Conservation (phyloP, 2,113 vertebrate species). For the Hipposideros armiger region DNA sequence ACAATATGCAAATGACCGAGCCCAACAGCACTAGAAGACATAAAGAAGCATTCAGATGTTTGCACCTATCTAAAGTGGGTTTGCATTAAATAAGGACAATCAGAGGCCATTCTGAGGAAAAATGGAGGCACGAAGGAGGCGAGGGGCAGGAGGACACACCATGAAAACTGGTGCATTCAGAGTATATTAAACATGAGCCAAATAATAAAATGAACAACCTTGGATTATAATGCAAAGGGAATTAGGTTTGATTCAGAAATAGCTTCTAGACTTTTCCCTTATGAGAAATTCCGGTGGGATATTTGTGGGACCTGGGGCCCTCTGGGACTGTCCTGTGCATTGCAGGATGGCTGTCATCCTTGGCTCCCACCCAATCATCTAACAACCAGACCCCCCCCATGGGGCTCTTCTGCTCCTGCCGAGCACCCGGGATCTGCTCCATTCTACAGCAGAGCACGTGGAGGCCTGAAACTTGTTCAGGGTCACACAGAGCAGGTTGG, state of each 20-base stretch:
- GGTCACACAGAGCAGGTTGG: neutral
- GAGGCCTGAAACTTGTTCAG: neutral
- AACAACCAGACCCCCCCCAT: neutral
- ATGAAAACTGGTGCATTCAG: neutral
- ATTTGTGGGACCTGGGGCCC: neutral
- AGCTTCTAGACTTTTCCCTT: neutral
- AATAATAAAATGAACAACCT: neutral
- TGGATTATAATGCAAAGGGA: conserved; percentile 29
- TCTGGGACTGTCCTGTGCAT: neutral
- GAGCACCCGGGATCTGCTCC: neutral
- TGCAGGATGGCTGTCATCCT: neutral
- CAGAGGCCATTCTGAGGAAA: conserved; percentile 22
- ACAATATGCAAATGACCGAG: neutral
- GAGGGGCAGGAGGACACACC: neutral
- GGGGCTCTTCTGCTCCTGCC: conserved; percentile 19
- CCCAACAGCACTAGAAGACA: neutral
- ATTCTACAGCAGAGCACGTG: neutral
- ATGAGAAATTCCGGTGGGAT: neutral
- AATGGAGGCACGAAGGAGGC: neutral
- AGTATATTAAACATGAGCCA: neutral
- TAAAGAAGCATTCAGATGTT: conserved; percentile 5
- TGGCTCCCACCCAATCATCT: neutral
- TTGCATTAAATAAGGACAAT: neutral
- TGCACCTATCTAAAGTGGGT: neutral
- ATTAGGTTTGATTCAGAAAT: conserved; percentile 46